phyloP scores from a whole-genome alignment of 1,140 invertebrate species.

The Drosophila grimshawi region DNA sequence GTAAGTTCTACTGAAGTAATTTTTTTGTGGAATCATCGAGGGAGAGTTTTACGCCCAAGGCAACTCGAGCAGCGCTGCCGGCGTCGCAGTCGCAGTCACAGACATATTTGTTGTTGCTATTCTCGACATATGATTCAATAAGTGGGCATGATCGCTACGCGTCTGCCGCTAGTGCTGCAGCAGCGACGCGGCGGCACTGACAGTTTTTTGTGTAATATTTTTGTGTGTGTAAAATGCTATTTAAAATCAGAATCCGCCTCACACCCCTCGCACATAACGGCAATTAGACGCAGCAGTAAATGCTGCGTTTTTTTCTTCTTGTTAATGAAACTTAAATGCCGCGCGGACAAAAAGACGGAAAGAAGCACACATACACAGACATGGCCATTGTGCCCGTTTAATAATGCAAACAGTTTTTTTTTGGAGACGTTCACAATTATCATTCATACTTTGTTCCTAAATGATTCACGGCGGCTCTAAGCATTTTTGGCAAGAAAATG shows the following conservation, averaged over 20 bases:
- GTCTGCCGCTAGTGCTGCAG: conserved; percentile 13
- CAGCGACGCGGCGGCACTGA: conserved; percentile 30
- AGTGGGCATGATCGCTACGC: conserved; percentile 57
- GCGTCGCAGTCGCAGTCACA: conserved; percentile 34
- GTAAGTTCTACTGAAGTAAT: neutral
- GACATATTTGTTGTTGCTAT: conserved; percentile 81
- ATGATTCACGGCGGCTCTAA: conserved; percentile 19
- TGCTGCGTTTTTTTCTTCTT: conserved; percentile 16
- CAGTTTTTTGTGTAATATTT: conserved; percentile 70
- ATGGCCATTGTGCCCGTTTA: conserved; percentile 38
- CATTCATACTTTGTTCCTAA: conserved; percentile 28
- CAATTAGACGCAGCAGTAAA: conserved; percentile 32
- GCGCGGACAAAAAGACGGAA: neutral
- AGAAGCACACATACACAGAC: neutral
- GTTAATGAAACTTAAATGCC: conserved; percentile 46
- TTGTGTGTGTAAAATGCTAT: conserved; percentile 61
- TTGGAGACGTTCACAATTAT: conserved; percentile 46
- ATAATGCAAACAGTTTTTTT: conserved; percentile 43
- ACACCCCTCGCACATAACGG: conserved; percentile 8
- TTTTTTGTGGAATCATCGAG: neutral
- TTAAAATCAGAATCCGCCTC: conserved; percentile 44
- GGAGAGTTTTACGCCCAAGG: conserved; percentile 52
- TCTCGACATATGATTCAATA: conserved; percentile 84
- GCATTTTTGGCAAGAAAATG: neutral
- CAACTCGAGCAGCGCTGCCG: conserved; percentile 50